Conservation (phyloP, 2,797 vertebrate genomes). For the Enteromius argenteus region DNA sequence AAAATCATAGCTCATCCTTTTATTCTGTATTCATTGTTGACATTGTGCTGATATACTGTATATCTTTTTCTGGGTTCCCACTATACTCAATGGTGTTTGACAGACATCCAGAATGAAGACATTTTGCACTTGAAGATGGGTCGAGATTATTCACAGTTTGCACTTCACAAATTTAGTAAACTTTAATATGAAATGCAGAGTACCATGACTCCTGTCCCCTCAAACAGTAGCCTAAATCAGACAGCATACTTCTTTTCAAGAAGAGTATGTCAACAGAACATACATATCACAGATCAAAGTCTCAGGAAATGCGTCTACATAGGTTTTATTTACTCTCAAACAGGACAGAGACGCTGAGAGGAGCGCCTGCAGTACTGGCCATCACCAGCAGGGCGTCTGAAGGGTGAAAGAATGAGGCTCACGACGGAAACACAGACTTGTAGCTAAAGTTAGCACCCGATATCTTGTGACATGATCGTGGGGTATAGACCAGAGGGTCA, state of each 20-base stretch:
- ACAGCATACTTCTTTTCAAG: conserved; percentile 5
- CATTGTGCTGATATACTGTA: not conserved
- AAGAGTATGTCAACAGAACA: not conserved
- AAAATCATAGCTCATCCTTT: not conserved
- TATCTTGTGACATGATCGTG: conserved; percentile 53
- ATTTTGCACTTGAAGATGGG: conserved; percentile 34
- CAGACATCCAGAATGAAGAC: conserved; percentile 49
- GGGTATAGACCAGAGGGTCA: conserved; percentile 43
- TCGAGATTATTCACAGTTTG: conserved; percentile 40
- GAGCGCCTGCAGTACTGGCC: conserved; percentile 9
- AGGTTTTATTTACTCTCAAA: not conserved
- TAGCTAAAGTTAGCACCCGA: conserved; percentile 61
- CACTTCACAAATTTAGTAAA: conserved; percentile 42
- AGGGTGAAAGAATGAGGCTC: not conserved
- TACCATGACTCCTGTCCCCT: conserved; percentile 12
- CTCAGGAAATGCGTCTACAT: not conserved
- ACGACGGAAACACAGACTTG: conserved; percentile 26
- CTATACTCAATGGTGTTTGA: conserved; percentile 8
- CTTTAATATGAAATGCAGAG: conserved; percentile 9
- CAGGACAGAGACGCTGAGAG: conserved; percentile 3
- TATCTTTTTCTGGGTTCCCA: conserved; percentile 26
- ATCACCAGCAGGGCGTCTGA: conserved; percentile 13
- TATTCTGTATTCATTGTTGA: not conserved
- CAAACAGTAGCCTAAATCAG: conserved; percentile 35
- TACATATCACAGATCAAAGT: not conserved